Evolutionary conservation across 2,113 vertebrate genomes (phyloP).

Genomic region (Entosphenus tridentatus): DNA sequence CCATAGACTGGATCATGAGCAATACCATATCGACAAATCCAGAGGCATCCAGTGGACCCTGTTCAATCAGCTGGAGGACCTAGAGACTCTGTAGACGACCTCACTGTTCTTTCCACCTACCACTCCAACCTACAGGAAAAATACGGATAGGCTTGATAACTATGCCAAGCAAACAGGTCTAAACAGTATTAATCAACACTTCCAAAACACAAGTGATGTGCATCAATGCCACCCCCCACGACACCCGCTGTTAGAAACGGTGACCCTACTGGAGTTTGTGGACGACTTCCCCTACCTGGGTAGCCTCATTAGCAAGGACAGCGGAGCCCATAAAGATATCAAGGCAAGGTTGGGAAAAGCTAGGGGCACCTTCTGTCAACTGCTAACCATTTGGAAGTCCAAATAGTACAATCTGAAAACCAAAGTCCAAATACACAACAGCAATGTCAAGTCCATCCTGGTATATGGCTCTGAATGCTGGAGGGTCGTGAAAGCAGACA

Average conservation of each 20-base stretch:
- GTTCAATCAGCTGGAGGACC: background rate
- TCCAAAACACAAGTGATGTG: too few species aligned
- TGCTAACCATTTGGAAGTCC: background rate
- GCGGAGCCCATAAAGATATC: background rate
- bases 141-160: background rate
- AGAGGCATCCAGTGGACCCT: background rate
- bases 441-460: conserved; percentile 1
- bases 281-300: background rate
- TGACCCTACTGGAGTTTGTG: background rate
- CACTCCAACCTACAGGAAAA: background rate
- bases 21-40: conserved; percentile 1
- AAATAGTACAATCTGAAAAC: background rate
- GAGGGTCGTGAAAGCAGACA: background rate
- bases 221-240: too few species aligned
- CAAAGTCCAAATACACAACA: background rate
- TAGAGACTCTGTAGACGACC: background rate
- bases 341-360: conserved; percentile 1
- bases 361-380: background rate
- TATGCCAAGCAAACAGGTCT: too few species aligned
- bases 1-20: conserved; percentile 1
- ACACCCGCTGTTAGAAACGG: too few species aligned
- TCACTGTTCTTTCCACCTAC: background rate
- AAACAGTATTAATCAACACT: too few species aligned
- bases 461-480: background rate
- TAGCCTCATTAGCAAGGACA: conserved; percentile 1